Conservation (phyloP, 2,888 invertebrate genomes). For the Drosophila mercatorum region DNA sequence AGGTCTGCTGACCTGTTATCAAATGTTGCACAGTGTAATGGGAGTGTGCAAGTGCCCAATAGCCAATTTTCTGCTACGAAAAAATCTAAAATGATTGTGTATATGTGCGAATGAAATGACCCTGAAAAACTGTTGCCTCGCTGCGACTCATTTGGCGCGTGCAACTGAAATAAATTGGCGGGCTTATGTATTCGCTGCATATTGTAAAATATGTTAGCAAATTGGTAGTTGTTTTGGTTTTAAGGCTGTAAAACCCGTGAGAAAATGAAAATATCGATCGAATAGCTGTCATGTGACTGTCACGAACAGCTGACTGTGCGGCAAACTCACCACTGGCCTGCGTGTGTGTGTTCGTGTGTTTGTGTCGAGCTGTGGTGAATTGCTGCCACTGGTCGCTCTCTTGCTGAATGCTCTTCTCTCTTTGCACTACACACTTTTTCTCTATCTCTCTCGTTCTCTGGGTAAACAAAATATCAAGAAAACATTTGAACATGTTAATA, state of each 20-base stretch:
- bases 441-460: conserved; percentile 33
- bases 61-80: conserved; percentile 8
- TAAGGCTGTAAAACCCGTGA: conserved; percentile 79
- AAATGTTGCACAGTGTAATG: conserved; percentile 24
- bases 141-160: background rate
- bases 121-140: conserved; percentile 59
- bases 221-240: conserved; percentile 46
- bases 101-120: conserved; percentile 53
- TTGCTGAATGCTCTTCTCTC: background rate
- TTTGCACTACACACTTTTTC: background rate
- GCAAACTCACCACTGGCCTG: conserved; percentile 64
- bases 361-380: conserved; percentile 50
- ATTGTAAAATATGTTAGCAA: conserved; percentile 60
- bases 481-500: conserved; percentile 27
- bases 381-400: conserved; percentile 10
- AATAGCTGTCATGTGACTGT: conserved; percentile 85
- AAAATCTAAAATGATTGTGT: conserved; percentile 34
- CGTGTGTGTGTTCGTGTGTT: conserved; percentile 41
- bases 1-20: conserved; percentile 64
- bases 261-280: conserved; percentile 83
- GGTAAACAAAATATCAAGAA: conserved; percentile 66
- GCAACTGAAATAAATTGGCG: conserved; percentile 1
- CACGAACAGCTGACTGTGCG: conserved; percentile 84
- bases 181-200: background rate
- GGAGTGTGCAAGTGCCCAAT: conserved; percentile 13